Evolutionary conservation across 2,113 vertebrate genomes (phyloP).

Genomic region (Cygnus buccinator): DNA sequence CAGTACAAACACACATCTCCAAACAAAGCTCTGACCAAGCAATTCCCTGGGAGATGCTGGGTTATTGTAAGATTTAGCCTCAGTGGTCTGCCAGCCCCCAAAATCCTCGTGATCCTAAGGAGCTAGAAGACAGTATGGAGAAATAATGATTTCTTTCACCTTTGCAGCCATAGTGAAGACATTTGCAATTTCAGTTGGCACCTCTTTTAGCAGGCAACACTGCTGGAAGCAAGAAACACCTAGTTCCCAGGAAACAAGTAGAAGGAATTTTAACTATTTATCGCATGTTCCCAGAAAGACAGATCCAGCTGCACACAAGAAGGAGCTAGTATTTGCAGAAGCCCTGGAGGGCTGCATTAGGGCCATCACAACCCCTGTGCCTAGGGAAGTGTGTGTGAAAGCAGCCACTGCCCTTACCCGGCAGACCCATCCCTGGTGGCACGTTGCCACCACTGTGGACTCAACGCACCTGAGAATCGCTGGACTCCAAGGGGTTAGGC

Average conservation of each 20-base stretch:
- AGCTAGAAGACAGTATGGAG: background rate
- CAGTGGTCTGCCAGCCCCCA: background rate
- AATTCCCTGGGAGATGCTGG: background rate
- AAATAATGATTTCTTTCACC: background rate
- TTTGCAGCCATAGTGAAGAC: background rate
- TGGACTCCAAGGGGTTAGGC: no score
- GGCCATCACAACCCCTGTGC: background rate
- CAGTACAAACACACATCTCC: background rate
- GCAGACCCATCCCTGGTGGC: no score
- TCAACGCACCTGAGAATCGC: no score
- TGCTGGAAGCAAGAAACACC: background rate
- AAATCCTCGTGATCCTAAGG: background rate
- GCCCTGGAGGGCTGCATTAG: background rate
- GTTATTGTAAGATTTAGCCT: background rate
- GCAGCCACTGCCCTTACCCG: no score
- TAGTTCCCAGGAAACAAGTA: background rate
- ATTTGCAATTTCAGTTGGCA: constrained; percentile 7
- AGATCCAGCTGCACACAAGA: background rate
- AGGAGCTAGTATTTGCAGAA: background rate
- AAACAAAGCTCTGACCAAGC: background rate
- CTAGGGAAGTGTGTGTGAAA: background rate
- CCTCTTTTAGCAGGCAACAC: background rate
- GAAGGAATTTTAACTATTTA: background rate
- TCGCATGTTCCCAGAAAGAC: background rate
- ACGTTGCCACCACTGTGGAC: no score